Evolutionary conservation across 2,113 vertebrate species (phyloP), one percentile per base, ranked within the genome.

Genomic region (Regulus satrapa): DNA sequence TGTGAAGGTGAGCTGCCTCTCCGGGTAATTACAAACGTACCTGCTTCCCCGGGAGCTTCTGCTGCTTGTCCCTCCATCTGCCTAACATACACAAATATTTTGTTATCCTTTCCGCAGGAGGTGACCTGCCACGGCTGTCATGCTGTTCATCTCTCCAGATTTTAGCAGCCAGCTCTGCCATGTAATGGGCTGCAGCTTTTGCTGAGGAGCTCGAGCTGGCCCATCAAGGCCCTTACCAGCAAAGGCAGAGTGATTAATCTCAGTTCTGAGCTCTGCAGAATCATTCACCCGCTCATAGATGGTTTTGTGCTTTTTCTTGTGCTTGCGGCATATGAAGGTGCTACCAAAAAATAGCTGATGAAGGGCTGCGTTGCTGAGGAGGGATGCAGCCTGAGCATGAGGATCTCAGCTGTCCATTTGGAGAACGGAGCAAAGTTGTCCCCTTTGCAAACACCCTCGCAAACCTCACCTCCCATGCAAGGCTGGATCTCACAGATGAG

Each of bases 1-100:
- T 96, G 89, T 95, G 92, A 96, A 96, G 94, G 93, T 92, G 89
- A 95, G 82, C 74, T 79, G 78, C 32, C 41, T 79, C 55, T 71
- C 61, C 0, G 4, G 41, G 14, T 76, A 82, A 82, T 91, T 58
- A 66, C 38, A 69, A 55, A 77, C 5, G 1, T 88, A 90, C 67
- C 85, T 83, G 85, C 66, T 62, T 78, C 59, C 49, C 77, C 3
- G 0, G 0, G 2, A 0, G 6, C 51, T 93, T 40, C 81, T 94
- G 66, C 52, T 92, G 45, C 29, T 61, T 24, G 25, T 49, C 25
- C 38, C 32, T 92, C 82, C 88, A 90, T 93, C 71, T 94, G 90
- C 49, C 41, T 11, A 12, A 34, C 67, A 29, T 25, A 69, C 32
- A 58, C 56, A 88, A 76, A 92, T 51, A 41, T 41, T 93, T 79